These are phyloP conservation scores for Alcedo atthis DNA, from an alignment of 2,797 vertebrate species.

Conservation along the genomic window DNA sequence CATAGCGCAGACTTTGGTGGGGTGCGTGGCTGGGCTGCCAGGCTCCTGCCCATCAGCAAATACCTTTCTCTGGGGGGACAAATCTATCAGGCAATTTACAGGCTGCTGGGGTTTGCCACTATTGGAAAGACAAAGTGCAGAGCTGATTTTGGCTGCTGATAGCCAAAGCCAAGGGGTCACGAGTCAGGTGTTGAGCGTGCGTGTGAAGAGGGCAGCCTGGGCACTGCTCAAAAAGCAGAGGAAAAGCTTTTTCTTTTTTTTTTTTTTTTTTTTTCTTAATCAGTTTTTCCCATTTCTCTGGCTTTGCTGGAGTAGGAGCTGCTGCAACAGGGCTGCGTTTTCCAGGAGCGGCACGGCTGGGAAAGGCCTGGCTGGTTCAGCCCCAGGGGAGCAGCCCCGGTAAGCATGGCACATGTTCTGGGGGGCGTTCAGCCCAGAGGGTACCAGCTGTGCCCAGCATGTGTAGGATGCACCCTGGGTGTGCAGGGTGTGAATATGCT, in stretches of 20 bases:
- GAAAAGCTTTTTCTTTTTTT: neutral
- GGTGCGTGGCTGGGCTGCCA: neutral
- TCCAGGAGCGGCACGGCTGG: conserved; percentile 96
- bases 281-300: neutral
- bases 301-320: conserved; percentile 81
- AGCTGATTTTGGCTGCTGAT: neutral
- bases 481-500: neutral
- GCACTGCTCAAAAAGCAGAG: neutral
- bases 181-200: accelerated
- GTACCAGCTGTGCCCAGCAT: accelerated
- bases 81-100: neutral
- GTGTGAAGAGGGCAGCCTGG: neutral
- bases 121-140: neutral
- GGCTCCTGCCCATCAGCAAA: neutral
- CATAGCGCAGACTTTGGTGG: accelerated
- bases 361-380: conserved; percentile 96
- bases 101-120: neutral
- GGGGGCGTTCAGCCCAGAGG: neutral
- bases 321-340: conserved; percentile 88
- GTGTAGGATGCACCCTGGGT: accelerated
- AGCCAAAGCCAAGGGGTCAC: neutral
- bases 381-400: conserved; percentile 80
- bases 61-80: neutral
- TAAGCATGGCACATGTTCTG: conserved; percentile 41
- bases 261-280: neutral